A percentile compares a stretch with the other conserved stretches of the same genome.
Evolutionary conservation across 2,888 invertebrate genomes (phyloP).

Genomic region (Elegia similella): DNA sequence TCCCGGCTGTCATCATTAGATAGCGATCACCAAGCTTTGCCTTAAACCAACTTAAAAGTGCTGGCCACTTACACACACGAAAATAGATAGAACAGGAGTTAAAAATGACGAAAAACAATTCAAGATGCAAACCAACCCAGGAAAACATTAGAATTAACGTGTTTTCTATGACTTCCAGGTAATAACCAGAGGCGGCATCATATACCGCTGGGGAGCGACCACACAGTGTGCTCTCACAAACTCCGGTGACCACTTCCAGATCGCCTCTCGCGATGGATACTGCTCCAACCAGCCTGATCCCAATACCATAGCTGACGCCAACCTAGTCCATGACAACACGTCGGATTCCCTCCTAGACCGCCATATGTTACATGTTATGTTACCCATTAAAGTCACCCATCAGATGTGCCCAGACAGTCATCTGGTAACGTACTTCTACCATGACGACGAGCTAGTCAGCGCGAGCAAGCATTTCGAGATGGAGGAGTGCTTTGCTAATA

Average conservation of each 20-base stretch:
- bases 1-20: too few relatives aligned
- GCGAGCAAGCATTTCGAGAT: constrained; percentile 78
- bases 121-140: too few relatives aligned
- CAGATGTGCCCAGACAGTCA: constrained; percentile 79
- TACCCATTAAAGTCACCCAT: constrained; percentile 68
- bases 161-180: constrained; percentile 44
- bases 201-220: constrained; percentile 73
- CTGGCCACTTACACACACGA: too few relatives aligned
- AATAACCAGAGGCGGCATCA: constrained; percentile 68
- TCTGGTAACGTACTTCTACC: constrained; percentile 79
- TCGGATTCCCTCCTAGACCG: constrained; percentile 53
- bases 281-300: constrained; percentile 34
- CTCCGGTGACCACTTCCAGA: constrained; percentile 45
- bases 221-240: constrained; percentile 65
- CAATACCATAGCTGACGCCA: constrained; percentile 1
- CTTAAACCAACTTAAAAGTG: too few relatives aligned
- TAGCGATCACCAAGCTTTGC: too few relatives aligned
- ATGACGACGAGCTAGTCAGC: constrained; percentile 80
- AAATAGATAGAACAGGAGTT: too few relatives aligned
- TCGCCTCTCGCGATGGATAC: constrained; percentile 44
- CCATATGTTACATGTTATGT: constrained; percentile 55
- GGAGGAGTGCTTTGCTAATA: constrained; percentile 81
- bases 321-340: constrained; percentile 18
- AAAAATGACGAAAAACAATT: too few relatives aligned
- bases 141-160: background rate